Evolutionary conservation across 2,888 invertebrate species (phyloP).

Genomic region (Crepidodera aurea): DNA sequence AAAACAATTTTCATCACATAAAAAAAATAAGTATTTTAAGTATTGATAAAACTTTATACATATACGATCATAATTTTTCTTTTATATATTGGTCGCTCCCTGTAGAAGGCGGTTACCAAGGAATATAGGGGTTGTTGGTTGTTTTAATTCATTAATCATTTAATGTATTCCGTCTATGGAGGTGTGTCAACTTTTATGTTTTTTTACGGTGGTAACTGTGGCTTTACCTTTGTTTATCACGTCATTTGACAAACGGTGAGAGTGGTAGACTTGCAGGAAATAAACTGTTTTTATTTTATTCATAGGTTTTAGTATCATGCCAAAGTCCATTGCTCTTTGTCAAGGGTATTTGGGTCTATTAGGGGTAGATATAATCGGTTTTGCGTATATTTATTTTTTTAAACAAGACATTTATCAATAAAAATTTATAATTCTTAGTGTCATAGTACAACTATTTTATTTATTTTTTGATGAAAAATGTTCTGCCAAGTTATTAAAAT

Average conservation of each 20-base stretch:
- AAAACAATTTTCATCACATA: too few relatives aligned
- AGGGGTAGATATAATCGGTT: too few relatives aligned
- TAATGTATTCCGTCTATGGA: slow-evolving; percentile 41
- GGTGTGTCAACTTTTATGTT: slow-evolving; percentile 36
- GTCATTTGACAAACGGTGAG: slow-evolving; percentile 11
- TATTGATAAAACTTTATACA: too few relatives aligned
- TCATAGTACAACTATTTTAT: too few relatives aligned
- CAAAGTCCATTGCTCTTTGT: not conserved
- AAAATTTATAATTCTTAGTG: not conserved
- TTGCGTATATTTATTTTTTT: too few relatives aligned
- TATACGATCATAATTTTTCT: too few relatives aligned
- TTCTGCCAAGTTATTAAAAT: too few relatives aligned
- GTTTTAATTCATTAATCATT: slow-evolving; percentile 44
- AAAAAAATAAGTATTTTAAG: too few relatives aligned
- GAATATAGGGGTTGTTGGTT: slow-evolving; percentile 29
- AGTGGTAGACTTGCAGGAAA: not conserved
- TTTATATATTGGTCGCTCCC: not conserved
- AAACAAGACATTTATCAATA: too few relatives aligned
- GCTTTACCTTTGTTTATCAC: slow-evolving; percentile 18
- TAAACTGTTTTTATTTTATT: not conserved
- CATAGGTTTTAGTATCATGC: not conserved
- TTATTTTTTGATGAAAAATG: too few relatives aligned
- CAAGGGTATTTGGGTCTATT: too few relatives aligned
- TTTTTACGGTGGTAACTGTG: slow-evolving; percentile 18
- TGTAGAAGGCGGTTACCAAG: slow-evolving; percentile 13